These are phyloP conservation scores for Girardia tigrina DNA, from an alignment of 2,888 invertebrate species.

Conservation along the genomic window DNA sequence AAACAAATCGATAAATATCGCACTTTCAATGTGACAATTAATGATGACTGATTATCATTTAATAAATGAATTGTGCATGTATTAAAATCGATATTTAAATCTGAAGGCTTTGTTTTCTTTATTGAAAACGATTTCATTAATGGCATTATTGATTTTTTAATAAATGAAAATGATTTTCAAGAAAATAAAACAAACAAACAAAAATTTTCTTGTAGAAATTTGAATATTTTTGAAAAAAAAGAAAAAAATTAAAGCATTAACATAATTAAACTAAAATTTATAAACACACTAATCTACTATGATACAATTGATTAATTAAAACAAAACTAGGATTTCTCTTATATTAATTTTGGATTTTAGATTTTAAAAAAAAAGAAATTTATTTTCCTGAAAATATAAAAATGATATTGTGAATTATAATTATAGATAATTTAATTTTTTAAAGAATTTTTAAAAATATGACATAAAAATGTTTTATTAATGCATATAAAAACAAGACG, in stretches of 20 bases:
- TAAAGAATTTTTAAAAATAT: too few relatives aligned
- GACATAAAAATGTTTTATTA: too few relatives aligned
- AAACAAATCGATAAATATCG: too few relatives aligned
- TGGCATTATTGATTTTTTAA: background rate
- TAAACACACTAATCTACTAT: slow-evolving; percentile 10
- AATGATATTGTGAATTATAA: too few relatives aligned
- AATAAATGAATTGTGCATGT: background rate
- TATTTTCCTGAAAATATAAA: too few relatives aligned
- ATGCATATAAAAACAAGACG: too few relatives aligned
- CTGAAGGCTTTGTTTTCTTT: background rate
- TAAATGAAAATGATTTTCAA: background rate
- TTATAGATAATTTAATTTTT: too few relatives aligned
- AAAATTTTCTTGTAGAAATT: too few relatives aligned
- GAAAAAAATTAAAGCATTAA: background rate
- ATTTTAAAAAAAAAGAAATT: too few relatives aligned
- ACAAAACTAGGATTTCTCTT: too few relatives aligned
- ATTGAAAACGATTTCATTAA: background rate
- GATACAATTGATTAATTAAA: background rate
- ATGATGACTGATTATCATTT: background rate
- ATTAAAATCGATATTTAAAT: background rate
- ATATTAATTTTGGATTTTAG: too few relatives aligned
- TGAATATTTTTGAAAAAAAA: too few relatives aligned
- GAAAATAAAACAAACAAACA: slow-evolving; percentile 6
- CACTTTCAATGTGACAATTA: background rate
- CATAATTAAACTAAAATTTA: slow-evolving; percentile 11